Base-by-base conservation (phyloP, 2,113 vertebrate species). In the Salvator merianae region DNA sequence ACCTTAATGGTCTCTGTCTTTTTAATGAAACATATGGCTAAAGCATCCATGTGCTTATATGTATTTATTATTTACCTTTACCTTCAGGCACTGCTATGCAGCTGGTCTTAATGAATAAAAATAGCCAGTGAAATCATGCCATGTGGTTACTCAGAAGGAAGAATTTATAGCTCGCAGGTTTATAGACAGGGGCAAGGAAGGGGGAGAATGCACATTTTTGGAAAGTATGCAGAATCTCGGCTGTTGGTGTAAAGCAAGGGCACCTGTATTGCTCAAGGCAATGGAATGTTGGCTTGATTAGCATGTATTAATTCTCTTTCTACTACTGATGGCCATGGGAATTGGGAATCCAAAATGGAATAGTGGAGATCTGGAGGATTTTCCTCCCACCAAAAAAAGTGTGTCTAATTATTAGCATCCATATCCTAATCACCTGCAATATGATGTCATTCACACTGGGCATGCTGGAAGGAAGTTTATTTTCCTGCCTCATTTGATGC, bases 81-180 rank as follows among this genome's bases (percentile, higher is more conserved):
- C 90, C 90, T 95, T 72, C 90, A 94, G 94, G 94, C 94, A 84
- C 88, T 91, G 81, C 38, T 79, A 86, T 90, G 87, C 95, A 96
- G 94, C 94, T 96, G 96, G 89, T 94, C 94, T 89, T 94, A 93
- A 95, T 96, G 92, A 95, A 91, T 93, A 89, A 93, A 91, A 94
- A 93, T 89, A 90, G 86, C 91, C 90, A 91, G 87, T 85, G 93
- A 93, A 92, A 93, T 94, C 87, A 87, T 90, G 91, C 91, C 83
- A 93, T 93, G 86, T 90, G 92, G 72, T 89, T 92, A 83, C 88
- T 92, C 87, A 89, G 89, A 92, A 94, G 84, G 85, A 95, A 59
- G 84, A 87, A 90, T 93, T 95, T 95, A 93, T 91, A 94, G 90
- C 82, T 91, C 89, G 85, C 81, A 93, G 90, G 93, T 89, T 90